Conservation (phyloP, 37 sponge, comb jelly and placozoan species). For the Cladorhizidae sp. region DNA sequence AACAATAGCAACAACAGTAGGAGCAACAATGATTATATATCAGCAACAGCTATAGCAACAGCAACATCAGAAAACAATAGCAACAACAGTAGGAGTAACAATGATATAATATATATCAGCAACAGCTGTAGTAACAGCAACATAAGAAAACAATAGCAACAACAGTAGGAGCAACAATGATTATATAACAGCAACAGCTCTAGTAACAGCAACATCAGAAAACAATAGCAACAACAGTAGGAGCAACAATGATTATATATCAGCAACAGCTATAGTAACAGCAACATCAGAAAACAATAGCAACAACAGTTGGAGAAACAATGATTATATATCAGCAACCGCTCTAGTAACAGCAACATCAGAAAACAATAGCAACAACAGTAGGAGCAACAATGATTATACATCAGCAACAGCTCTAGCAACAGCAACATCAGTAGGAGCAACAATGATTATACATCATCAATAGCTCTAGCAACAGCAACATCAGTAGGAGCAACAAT, state of each 20-base stretch:
- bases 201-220: neutral
- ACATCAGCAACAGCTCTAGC: no score
- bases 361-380: neutral
- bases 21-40: neutral
- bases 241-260: neutral
- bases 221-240: neutral
- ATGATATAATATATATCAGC: no score
- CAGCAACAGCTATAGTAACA: neutral
- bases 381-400: neutral
- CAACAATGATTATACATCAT: slow-evolving; percentile 39
- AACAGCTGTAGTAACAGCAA: neutral
- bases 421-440: neutral
- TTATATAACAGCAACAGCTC: no score
- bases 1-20: neutral
- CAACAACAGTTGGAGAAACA: neutral
- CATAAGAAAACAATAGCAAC: neutral
- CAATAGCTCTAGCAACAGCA: neutral
- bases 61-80: neutral
- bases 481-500: neutral
- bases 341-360: neutral
- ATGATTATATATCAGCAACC: neutral
- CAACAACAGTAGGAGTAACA: neutral
- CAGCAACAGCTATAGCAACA: neutral
- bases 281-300: neutral
- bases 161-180: neutral